Base-by-base conservation (phyloP, 2,888 invertebrate genomes). In the Acanthoscelides obtectus region DNA sequence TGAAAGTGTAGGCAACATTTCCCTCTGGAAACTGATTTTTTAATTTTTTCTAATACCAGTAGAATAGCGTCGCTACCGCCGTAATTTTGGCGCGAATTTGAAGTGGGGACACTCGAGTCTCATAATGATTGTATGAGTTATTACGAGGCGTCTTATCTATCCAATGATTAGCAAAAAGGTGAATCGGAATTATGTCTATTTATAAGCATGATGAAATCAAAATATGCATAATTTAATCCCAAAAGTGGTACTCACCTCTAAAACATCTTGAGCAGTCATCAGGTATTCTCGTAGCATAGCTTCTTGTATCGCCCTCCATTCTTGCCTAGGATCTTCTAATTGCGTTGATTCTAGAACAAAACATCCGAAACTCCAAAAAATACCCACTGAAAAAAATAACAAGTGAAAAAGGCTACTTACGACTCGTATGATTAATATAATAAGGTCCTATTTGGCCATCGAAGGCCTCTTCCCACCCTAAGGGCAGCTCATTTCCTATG, bases 381-480 rank as follows among this genome's bases (percentile, higher is more conserved):
- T 19, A 66, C 17, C 64, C 70, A n/a, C n/a, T n/a, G n/a, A n/a
- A n/a, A n/a, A n/a, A 66, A 0, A 21, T 0, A 67, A 69, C 22
- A 70, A 67, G 22, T 2, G 19, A 66, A 21, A 67, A 64, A 25
- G 12, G 12, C 12, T 82, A 93, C 95, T 94, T 88, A 96, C 96
- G 96, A 87, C 93, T 95, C 87, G 95, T 93, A 88, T 98, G 98
- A 88, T 98, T 96, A 87, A 97, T 97, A 88, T 95, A 98, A 88
- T 98, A 98, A 77, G 94, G 92, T 78, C 98, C 98, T 84, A 98
- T 94, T 86, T 95, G 94, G 78, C 93, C 93, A 87, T 98, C 97
- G 87, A 93, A 96, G 68, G 94, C 93, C 88, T 97, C 96, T 87
- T 98, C 98, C 98, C 98, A 98, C 77, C 98, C 98, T 82, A 97